Conservation (phyloP, 1,140 invertebrate genomes). For the Ceratosolen fusciceps region DNA sequence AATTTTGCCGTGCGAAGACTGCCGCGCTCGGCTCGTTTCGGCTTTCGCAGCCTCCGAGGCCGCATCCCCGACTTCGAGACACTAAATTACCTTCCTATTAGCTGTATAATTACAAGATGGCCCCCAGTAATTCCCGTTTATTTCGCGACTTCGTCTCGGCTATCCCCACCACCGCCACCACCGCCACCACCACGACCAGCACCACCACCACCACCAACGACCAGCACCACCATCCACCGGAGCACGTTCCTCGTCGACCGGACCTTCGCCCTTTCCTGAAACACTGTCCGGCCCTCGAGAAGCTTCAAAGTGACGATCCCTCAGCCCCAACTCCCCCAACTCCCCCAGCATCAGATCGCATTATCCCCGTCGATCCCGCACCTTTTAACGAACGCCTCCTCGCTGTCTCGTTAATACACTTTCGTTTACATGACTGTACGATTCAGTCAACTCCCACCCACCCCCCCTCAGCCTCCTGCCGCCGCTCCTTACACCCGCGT, state of each 20-base stretch:
- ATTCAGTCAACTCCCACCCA: too few relatives aligned
- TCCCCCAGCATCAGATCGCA: too few relatives aligned
- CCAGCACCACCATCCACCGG: too few relatives aligned
- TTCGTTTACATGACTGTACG: too few relatives aligned
- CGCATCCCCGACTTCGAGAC: conserved; percentile 66
- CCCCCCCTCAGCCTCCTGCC: too few relatives aligned
- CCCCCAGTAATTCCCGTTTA: conserved; percentile 73
- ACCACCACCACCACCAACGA: not conserved
- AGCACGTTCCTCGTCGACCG: conserved; percentile 39
- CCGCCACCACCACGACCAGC: conserved; percentile 60
- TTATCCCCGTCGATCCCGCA: too few relatives aligned
- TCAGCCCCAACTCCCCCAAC: too few relatives aligned
- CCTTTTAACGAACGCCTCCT: too few relatives aligned
- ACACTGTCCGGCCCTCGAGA: conserved; percentile 54
- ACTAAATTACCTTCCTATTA: conserved; percentile 74
- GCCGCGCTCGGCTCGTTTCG: conserved; percentile 58
- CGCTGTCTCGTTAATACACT: too few relatives aligned
- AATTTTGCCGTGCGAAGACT: conserved; percentile 68
- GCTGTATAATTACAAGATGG: conserved; percentile 73
- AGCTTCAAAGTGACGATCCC: too few relatives aligned
- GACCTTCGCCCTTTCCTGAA: conserved; percentile 48
- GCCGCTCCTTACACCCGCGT: too few relatives aligned
- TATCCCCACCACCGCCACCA: not conserved
- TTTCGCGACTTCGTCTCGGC: conserved; percentile 65
- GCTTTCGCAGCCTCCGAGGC: conserved; percentile 51